Evolutionary conservation across 2,113 vertebrate species (phyloP), one percentile per base, ranked within the genome.

Genomic region (Sardina pilchardus): DNA sequence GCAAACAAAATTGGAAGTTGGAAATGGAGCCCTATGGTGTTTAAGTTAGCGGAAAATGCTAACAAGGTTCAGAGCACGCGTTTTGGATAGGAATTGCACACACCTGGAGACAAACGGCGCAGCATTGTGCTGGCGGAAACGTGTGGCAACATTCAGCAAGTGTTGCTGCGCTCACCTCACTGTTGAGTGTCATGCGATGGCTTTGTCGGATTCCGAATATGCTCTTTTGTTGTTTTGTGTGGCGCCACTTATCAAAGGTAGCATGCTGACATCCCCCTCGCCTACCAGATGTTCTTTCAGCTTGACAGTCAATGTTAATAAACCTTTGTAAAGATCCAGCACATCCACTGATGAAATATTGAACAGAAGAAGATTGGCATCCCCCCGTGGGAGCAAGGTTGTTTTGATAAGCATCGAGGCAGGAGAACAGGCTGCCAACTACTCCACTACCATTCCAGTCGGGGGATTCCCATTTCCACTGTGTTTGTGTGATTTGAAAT

Each of bases 231-330:
- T 85, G 21, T 59, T 87, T 84, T 67, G 53, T 17, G 78, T 34
- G 42, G 34, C 30, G 14, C 39, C 63, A 50, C 63, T 87, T 84
- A 86, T 88, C 88, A 82, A 81, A 85, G 82, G 71, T 83, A 26
- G 80, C 30, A 71, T 81, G 71, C 84, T 84, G 67, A 78, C 30
- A 43, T 86, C 24, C 78, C 53, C 89, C 92, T 92, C 89, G 80
- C 89, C 88, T 85, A 86, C 88, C 90, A 91, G 91, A 89, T 91
- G 86, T 88, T 82, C 81, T 63, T 90, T 89, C 83, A 84, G 85
- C 88, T 90, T 90, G 90, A 92, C 90, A 90, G 86, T 67, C 87
- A 86, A 87, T 83, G 88, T 87, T 84, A 91, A 92, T 86, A 92
- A 87, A 90, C 88, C 90, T 91, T 83, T 83, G 86, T 90, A 85